Evolutionary conservation across 2,113 vertebrate genomes (phyloP).

Genomic region (Falcunculus frontatus): DNA sequence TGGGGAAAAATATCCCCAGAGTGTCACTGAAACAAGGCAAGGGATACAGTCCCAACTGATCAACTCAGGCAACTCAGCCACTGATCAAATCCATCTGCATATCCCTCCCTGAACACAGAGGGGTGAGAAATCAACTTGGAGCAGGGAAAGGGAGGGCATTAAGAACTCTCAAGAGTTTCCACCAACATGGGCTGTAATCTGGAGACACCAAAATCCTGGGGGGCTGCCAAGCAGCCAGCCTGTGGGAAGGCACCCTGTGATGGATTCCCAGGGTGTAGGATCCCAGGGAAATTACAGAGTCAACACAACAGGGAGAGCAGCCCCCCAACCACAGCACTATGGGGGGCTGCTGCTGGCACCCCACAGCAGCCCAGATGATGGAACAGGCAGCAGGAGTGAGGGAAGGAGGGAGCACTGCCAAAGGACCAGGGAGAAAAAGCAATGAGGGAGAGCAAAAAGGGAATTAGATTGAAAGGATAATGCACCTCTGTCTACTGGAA

Average conservation of each 20-base stretch:
- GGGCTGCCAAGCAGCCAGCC: background rate
- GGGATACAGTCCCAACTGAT: background rate
- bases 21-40: background rate
- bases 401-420: background rate
- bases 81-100: background rate
- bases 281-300: background rate
- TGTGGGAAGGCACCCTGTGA: background rate
- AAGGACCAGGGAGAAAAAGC: background rate
- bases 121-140: background rate
- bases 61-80: background rate
- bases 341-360: background rate
- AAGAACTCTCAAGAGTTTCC: background rate
- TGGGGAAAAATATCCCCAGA: background rate
- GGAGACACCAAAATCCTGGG: background rate
- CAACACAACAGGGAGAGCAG: background rate
- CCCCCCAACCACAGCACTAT: accelerated
- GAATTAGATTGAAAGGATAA: background rate
- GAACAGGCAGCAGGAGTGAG: background rate
- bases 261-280: background rate
- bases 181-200: background rate
- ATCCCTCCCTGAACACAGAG: background rate
- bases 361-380: background rate
- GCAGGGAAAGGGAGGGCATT: background rate
- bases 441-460: background rate
- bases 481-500: background rate